Evolutionary conservation across 2,888 invertebrate species (phyloP).

Genomic region (Dinocampus coccinellae): DNA sequence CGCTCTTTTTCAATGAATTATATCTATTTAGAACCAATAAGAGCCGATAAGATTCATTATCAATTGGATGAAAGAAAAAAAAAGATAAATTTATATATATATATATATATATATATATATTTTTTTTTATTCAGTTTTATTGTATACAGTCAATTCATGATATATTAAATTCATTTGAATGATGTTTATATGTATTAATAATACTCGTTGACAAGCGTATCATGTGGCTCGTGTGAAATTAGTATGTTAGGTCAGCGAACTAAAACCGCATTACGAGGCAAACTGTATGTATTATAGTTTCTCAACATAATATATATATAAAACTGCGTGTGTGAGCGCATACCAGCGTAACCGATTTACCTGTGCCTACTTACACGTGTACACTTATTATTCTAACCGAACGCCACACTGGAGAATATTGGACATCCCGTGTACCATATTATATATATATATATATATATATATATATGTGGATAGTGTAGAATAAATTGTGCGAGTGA

Average conservation of each 20-base stretch:
- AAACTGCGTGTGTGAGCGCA: constrained; percentile 21
- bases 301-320: neutral
- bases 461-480: constrained; percentile 14
- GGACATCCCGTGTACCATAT: neutral
- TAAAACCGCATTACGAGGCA: constrained; percentile 54
- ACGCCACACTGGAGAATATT: constrained; percentile 27
- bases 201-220: constrained; percentile 38
- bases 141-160: neutral
- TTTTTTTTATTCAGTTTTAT: neutral
- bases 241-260: constrained; percentile 53
- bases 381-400: constrained; percentile 50
- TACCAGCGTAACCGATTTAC: constrained; percentile 53
- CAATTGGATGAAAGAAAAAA: too few species aligned
- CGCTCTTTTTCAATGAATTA: too few species aligned
- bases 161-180: neutral
- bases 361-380: constrained; percentile 48
- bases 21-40: too few species aligned
- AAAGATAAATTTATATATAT: too few species aligned
- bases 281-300: neutral
- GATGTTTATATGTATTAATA: neutral
- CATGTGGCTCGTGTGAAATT: constrained; percentile 54
- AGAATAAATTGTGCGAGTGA: constrained; percentile 12
- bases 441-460: constrained; percentile 9
- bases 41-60: too few species aligned
- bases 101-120: too few species aligned